phyloP scores from a whole-genome alignment of 2,888 invertebrate species.

The Julus scanicus region DNA sequence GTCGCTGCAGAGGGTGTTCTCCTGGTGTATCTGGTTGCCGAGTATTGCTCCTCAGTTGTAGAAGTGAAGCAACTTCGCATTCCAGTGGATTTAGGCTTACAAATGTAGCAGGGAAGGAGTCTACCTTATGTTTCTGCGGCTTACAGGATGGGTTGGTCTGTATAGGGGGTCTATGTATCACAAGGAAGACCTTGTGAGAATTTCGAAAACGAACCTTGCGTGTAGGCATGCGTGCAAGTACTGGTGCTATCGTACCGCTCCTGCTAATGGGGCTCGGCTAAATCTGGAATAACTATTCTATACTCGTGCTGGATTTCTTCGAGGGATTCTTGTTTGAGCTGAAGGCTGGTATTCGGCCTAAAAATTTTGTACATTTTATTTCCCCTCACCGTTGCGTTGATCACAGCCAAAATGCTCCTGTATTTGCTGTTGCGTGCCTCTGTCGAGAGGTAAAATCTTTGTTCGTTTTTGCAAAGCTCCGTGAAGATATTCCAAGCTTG shows the following conservation, averaged over 20 bases:
- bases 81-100: too few species aligned
- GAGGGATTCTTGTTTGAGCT: slow-evolving; percentile 83
- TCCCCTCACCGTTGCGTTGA: slow-evolving; percentile 71
- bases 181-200: too few species aligned
- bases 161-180: too few species aligned
- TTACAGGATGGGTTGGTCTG: too few species aligned
- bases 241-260: slow-evolving; percentile 88
- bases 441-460: slow-evolving; percentile 92
- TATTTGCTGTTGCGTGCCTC: slow-evolving; percentile 85
- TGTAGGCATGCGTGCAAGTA: too few species aligned
- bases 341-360: slow-evolving; percentile 91
- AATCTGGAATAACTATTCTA: slow-evolving; percentile 78
- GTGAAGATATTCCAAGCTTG: slow-evolving; percentile 81
- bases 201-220: too few species aligned
- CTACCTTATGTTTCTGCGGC: too few species aligned
- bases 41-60: too few species aligned
- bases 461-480: slow-evolving; percentile 79
- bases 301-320: slow-evolving; percentile 93
- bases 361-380: slow-evolving; percentile 71
- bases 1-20: too few species aligned
- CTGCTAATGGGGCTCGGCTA: slow-evolving; percentile 90
- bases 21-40: too few species aligned
- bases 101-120: too few species aligned
- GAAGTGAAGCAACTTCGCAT: too few species aligned
- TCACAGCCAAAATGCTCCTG: slow-evolving; percentile 86